These are phyloP conservation scores for Ceryle rudis DNA, from an alignment of 2,797 vertebrate genomes.

Conservation along the genomic window DNA sequence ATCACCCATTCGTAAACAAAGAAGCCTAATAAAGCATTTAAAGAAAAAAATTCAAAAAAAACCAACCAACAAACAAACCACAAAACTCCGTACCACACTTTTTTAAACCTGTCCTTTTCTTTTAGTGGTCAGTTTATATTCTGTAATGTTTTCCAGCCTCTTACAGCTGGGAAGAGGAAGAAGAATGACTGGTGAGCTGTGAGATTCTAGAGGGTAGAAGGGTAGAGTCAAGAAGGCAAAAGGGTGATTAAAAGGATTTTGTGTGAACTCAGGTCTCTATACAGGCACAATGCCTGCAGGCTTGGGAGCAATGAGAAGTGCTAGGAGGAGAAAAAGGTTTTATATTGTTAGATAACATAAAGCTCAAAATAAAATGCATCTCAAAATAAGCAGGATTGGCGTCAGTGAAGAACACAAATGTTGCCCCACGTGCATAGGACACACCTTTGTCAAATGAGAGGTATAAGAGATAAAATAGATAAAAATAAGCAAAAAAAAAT, in stretches of 20 bases:
- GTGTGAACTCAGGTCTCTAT: not conserved
- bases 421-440: fast-evolving
- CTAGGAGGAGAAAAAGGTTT: not conserved
- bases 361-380: not conserved
- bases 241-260: not conserved
- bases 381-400: not conserved
- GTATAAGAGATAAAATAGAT: fast-evolving
- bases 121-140: not conserved
- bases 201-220: not conserved
- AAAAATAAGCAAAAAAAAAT: not conserved
- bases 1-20: not conserved
- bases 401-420: not conserved
- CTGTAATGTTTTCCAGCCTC: not conserved
- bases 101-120: not conserved
- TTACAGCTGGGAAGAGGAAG: not conserved
- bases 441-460: not conserved
- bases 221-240: not conserved
- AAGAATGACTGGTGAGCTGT: not conserved
- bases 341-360: not conserved
- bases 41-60: not conserved
- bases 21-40: not conserved
- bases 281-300: not conserved
- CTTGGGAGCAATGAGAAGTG: not conserved
- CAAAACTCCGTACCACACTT: not conserved
- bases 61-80: not conserved